Conservation (phyloP, 2,113 vertebrate species). For the Oceanites oceanicus region DNA sequence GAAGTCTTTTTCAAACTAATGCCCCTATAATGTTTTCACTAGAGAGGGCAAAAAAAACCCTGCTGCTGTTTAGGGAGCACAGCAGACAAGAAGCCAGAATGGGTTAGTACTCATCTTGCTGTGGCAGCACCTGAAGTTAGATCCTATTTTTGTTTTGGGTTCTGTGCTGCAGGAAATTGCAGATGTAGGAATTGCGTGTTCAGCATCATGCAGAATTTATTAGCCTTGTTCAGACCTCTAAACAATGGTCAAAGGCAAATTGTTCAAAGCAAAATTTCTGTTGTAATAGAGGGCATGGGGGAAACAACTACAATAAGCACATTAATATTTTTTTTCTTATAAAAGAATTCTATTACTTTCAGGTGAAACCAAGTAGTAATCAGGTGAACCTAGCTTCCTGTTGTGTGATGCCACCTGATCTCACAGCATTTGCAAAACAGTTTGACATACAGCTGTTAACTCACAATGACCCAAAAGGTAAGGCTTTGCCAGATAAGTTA, state of each 20-base stretch:
- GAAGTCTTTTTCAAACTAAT: background rate
- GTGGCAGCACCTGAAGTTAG: background rate
- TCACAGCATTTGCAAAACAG: conserved; percentile 96
- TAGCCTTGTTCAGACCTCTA: background rate
- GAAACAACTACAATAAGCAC: background rate
- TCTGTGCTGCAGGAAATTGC: background rate
- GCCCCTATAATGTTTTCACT: background rate
- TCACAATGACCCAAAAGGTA: conserved; percentile 97
- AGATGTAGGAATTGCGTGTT: background rate
- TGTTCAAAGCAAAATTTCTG: background rate
- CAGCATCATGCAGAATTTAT: background rate
- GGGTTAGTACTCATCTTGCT: background rate
- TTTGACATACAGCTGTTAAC: conserved; percentile 96
- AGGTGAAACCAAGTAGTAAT: conserved; percentile 98
- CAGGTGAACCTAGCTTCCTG: conserved; percentile 98
- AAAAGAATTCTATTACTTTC: background rate
- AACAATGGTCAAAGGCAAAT: background rate
- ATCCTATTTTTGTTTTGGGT: background rate
- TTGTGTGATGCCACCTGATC: conserved; percentile 98
- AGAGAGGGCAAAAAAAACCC: too few relatives aligned
- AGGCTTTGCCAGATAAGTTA: background rate
- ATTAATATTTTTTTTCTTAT: background rate
- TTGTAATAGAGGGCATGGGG: background rate
- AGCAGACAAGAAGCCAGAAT: background rate
- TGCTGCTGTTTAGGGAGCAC: background rate